Base-by-base conservation (phyloP, 2,888 invertebrate species). In the Meiosimyza decipiens region DNA sequence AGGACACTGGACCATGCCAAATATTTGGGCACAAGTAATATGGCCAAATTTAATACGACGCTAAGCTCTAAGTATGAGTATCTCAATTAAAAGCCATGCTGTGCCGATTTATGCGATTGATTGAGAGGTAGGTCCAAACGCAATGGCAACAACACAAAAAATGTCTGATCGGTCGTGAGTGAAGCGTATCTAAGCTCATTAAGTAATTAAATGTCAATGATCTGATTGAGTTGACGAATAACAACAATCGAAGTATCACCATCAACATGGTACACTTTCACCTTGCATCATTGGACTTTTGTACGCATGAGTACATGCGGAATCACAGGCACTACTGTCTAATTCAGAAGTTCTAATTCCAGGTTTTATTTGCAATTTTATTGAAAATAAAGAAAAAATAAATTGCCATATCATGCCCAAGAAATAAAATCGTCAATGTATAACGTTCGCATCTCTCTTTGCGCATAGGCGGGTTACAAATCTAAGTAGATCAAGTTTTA, bases 151-250 rank as follows among this genome's bases (percentile, higher is more conserved):
- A 11, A 6, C 22, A 40, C 40, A 40, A 40, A 40, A 40, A 6
- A 28, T 12, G 11, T 28, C 28, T 11, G 59, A 28, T 28, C 40
- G 9, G 9, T 15, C 40, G 59, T 64, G 63, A 67, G 63, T 68
- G 18, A n/a, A 69, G 52, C 68, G 57, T 69, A 57, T 13, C 68
- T 72, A 55, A 72, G 57, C 72, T 50, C 57, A 63, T 72, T 72
- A 60, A 54, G 54, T 51, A 52, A 66, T 54, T 22, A 66, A 54
- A 33, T 52, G 66, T 33, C 54, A 16, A 33, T 54, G 54, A 54
- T 52, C 66, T 54, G 66, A 52, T 33, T 11, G 54, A 15, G 33
- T 54, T 51, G 40, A 40, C 59, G 59, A 22, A 22, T 6, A 22
- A 55, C n/a, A 12, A n/a, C 16, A 22, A 55, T 6, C 9, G 2